Conservation (phyloP, 2,797 vertebrate genomes). For the Gallinago nigripennis region DNA sequence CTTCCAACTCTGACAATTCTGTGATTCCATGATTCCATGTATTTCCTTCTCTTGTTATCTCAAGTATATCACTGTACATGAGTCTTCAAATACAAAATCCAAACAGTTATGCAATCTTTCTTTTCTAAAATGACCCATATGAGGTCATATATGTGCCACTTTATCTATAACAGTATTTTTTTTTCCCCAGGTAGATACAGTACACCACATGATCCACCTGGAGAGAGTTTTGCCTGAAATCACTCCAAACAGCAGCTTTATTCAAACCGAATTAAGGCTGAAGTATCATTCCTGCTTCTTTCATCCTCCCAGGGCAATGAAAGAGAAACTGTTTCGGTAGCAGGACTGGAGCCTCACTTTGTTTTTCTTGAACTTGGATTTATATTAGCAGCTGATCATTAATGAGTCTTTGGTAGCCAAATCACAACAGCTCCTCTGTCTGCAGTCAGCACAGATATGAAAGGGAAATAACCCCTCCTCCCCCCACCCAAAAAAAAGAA, state of each 20-base stretch:
- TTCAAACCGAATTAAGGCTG: background rate
- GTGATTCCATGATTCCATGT: too few species aligned
- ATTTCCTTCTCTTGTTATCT: background rate
- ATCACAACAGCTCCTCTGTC: conserved; percentile 25
- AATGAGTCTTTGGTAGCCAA: background rate
- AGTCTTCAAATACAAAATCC: background rate
- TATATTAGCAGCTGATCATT: background rate
- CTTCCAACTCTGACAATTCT: too few species aligned
- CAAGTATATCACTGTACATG: rapidly evolving
- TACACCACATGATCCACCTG: background rate
- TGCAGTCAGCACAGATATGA: background rate
- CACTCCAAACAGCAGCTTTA: background rate
- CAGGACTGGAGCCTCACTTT: background rate
- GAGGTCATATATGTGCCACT: background rate
- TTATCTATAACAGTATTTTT: background rate
- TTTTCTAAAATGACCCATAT: background rate
- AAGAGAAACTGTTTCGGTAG: background rate
- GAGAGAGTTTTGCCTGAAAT: background rate
- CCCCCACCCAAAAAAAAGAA: background rate
- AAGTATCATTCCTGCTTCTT: background rate
- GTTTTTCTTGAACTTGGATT: background rate
- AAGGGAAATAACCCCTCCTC: background rate
- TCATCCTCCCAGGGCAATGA: background rate
- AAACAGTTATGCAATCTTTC: background rate
- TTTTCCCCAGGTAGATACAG: background rate